Percentiles rank a stretch among this genome's conserved stretches.
Conservation (phyloP, 2,113 vertebrate genomes). For the Hemiprocne comata region DNA sequence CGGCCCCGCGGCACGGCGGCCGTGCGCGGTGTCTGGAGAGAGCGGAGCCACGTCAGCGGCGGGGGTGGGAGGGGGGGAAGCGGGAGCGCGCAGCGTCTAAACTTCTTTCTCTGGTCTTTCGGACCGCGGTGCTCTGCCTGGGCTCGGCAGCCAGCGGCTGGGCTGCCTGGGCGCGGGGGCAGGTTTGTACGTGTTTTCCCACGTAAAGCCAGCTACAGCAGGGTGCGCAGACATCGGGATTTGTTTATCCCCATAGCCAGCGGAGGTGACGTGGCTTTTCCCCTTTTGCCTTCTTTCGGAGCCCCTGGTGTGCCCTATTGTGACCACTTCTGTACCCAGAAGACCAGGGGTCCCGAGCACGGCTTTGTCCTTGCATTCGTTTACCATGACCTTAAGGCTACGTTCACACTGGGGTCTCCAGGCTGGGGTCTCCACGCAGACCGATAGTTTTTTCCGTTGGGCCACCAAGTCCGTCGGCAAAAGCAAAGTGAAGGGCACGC, state of each 20-base stretch:
- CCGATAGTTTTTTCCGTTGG: neutral
- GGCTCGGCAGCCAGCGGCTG: neutral
- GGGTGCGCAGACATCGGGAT: fast-evolving
- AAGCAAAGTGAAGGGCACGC: fast-evolving
- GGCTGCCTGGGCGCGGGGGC: fast-evolving
- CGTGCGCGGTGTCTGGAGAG: neutral
- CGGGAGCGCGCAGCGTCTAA: neutral
- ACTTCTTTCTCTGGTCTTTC: fast-evolving
- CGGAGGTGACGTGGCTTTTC: neutral
- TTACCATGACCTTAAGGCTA: fast-evolving
- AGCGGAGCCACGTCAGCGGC: neutral
- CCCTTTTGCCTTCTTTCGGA: too few species aligned
- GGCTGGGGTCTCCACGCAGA: neutral
- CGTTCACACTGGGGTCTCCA: fast-evolving
- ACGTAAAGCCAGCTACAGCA: fast-evolving
- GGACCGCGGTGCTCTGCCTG: neutral
- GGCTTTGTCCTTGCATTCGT: fast-evolving
- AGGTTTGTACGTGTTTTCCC: fast-evolving
- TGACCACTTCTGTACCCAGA: fast-evolving
- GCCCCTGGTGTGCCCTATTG: neutral
- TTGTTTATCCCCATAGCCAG: fast-evolving
- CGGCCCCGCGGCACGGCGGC: neutral
- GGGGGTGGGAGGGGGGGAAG: neutral
- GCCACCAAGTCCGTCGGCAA: fast-evolving
- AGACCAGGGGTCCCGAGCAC: fast-evolving